A percentile compares a stretch with the other conserved stretches of the same genome.
Conservation (phyloP, 2,888 invertebrate species). For the Chymomyza caudatula region DNA sequence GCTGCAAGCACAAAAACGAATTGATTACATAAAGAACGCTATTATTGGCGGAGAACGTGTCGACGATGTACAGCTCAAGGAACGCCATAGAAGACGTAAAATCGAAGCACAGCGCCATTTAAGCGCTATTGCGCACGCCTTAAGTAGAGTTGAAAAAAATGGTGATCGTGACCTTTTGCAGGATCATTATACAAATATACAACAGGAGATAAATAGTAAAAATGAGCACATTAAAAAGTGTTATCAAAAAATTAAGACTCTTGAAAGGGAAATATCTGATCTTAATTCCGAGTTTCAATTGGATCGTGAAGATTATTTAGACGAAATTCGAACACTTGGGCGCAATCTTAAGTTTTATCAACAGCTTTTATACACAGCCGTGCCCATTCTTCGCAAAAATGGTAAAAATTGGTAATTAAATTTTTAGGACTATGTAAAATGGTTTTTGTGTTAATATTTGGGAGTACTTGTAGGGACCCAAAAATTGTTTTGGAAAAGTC, state of each 20-base stretch:
- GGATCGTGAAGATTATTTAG: slow-evolving; percentile 89
- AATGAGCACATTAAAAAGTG: slow-evolving; percentile 83
- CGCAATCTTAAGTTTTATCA: slow-evolving; percentile 83
- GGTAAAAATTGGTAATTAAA: slow-evolving; percentile 84
- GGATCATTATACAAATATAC: slow-evolving; percentile 87
- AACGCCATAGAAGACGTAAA: slow-evolving; percentile 83
- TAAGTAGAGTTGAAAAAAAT: slow-evolving; percentile 82
- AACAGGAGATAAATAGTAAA: slow-evolving; percentile 86
- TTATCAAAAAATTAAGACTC: slow-evolving; percentile 82
- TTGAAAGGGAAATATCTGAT: slow-evolving; percentile 87
- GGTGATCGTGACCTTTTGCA: slow-evolving; percentile 85
- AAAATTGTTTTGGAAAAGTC: slow-evolving; percentile 84
- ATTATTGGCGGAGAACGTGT: slow-evolving; percentile 90
- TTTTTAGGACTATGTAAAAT: background rate
- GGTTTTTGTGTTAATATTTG: slow-evolving; percentile 2
- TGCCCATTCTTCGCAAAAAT: slow-evolving; percentile 84
- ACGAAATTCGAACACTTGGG: slow-evolving; percentile 87
- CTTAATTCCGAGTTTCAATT: slow-evolving; percentile 89
- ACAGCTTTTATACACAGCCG: slow-evolving; percentile 83
- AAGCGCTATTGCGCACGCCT: slow-evolving; percentile 80
- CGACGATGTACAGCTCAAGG: slow-evolving; percentile 85
- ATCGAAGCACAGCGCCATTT: slow-evolving; percentile 83
- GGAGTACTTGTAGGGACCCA: slow-evolving; percentile 80
- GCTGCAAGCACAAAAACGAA: slow-evolving; percentile 76
- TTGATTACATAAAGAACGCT: slow-evolving; percentile 83